Evolutionary conservation across 2,888 invertebrate species (phyloP), one percentile per base, ranked within the genome.

Genomic region (Diarsia mendica): DNA sequence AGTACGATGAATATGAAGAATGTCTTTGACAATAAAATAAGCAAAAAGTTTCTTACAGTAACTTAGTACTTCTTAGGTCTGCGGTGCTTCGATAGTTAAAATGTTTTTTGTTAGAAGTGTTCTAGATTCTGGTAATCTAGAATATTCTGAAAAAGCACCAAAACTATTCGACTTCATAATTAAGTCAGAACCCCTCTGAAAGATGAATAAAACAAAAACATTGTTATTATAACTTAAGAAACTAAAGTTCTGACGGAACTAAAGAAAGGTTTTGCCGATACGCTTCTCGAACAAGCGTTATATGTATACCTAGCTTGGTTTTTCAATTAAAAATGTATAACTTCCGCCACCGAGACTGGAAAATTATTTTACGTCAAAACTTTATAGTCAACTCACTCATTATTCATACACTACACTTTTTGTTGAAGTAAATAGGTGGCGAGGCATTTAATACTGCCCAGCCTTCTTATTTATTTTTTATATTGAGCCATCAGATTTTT

Each of bases 291-390:
- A 78, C 70, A 65, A 85, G 77, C 58, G 75, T 84, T 53, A 23
- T 69, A 39, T 39, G 39, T 39, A 28, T 63, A 81, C 49, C 18
- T 69, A 63, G 51, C 51, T 63, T 23, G 63, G 46, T 83, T 79
- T 79, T 79, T 73, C 75, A 85, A 82, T 82, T 77, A 85, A 85
- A 78, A 79, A 79, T 77, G 63, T 67, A 84, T 70, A 74, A 76
- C 53, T 76, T 77, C 72, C 72, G 65, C 78, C 33, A 72, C 66
- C 28, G 64, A 66, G 71, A 77, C 77, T 84, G 33, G 61, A 69
- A 72, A 76, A 81, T 83, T 74, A 77, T 70, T 76, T 72, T 63
- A 84, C 58, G 67, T 80, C 61, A 61, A 69, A 80, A 84, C 71
- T 79, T 84, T 66, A 61, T 71, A 72, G 72, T 69, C 55, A 53